Conservation (phyloP, 2,888 invertebrate species). For the Odontomyia ornata region DNA sequence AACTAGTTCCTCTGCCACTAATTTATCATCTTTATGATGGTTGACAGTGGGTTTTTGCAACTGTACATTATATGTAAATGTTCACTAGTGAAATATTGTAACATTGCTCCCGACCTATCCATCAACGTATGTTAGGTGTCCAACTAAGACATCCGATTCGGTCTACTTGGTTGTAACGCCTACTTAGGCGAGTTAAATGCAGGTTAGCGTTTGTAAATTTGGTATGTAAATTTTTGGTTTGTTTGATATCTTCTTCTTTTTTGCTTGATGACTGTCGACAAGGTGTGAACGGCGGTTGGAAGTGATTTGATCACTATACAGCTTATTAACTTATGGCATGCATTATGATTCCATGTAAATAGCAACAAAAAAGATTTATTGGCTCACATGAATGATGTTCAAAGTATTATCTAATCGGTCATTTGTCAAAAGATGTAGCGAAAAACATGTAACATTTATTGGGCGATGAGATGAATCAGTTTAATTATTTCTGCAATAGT, state of each 20-base stretch:
- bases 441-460: not conserved
- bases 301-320: too few relatives aligned
- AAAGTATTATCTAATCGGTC: not conserved
- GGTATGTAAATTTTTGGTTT: too few relatives aligned
- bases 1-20: conserved; percentile 9
- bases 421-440: not conserved
- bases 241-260: too few relatives aligned
- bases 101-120: not conserved
- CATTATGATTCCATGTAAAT: too few relatives aligned
- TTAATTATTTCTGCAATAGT: not conserved
- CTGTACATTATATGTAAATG: conserved; percentile 21
- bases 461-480: not conserved
- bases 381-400: too few relatives aligned
- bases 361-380: too few relatives aligned
- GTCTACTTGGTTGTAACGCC: conserved; percentile 19
- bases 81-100: not conserved
- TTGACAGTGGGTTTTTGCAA: conserved; percentile 10
- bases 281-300: too few relatives aligned
- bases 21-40: not conserved
- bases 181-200: conserved; percentile 8
- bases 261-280: too few relatives aligned
- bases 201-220: not conserved
- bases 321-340: too few relatives aligned
- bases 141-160: not conserved
- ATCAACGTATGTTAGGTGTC: not conserved